A percentile compares a stretch with the other conserved stretches of the same genome.
These are phyloP conservation scores for Scaptomyza parva DNA, from an alignment of 2,888 invertebrate genomes.

Conservation along the genomic window DNA sequence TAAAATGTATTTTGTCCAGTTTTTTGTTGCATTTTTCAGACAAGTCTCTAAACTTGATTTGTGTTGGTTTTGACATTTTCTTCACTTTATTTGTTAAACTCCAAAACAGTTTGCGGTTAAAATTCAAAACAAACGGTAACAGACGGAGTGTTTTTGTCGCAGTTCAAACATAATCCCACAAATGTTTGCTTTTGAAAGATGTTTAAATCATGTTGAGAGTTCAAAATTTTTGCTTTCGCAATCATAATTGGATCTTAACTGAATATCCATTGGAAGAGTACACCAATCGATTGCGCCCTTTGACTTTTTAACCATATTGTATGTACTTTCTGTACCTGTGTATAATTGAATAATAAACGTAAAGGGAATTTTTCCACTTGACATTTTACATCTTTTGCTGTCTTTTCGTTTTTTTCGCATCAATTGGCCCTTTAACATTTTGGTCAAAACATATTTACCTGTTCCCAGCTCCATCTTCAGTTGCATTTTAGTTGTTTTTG, in stretches of 20 bases:
- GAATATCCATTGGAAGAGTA: conserved; percentile 23
- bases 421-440: conserved; percentile 57
- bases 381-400: conserved; percentile 35
- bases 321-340: conserved; percentile 10
- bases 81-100: conserved; percentile 41
- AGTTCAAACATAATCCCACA: conserved; percentile 49
- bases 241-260: conserved; percentile 28
- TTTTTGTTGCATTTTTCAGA: conserved; percentile 50
- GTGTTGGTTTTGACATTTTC: conserved; percentile 8
- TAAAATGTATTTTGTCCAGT: conserved; percentile 55
- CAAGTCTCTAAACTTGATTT: conserved; percentile 33
- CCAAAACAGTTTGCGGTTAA: conserved; percentile 72
- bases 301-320: conserved; percentile 6
- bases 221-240: not conserved
- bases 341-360: conserved; percentile 66
- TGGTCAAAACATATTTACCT: conserved; percentile 64
- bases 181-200: not conserved
- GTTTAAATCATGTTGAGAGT: not conserved
- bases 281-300: conserved; percentile 3
- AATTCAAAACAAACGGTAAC: conserved; percentile 44
- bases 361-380: conserved; percentile 57
- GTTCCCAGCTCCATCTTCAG: not conserved
- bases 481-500: conserved; percentile 22
- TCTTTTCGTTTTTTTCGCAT: conserved; percentile 33
- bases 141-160: conserved; percentile 25